phyloP scores from a whole-genome alignment of 2,888 invertebrate species.

The Ischnus inquisitorius region DNA sequence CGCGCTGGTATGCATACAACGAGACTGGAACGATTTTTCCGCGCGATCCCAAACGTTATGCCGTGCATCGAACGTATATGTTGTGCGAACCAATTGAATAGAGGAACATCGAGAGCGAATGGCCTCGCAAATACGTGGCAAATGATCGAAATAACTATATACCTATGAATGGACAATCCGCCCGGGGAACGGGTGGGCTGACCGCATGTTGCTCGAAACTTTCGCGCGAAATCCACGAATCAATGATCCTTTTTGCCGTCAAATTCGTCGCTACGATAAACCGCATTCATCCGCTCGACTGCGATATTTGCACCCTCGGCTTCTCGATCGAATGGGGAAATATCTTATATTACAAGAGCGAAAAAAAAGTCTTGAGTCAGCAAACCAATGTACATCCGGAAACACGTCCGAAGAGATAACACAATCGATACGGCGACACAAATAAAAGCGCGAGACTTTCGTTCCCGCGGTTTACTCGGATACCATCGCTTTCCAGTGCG shows the following conservation, averaged over 20 bases:
- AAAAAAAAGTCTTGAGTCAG: too few species aligned
- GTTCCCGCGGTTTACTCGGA: too few species aligned
- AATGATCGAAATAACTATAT: constrained; percentile 12
- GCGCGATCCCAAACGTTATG: constrained; percentile 8
- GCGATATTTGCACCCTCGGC: not conserved
- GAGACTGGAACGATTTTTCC: constrained; percentile 39
- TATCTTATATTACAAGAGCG: not conserved
- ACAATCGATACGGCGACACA: too few species aligned
- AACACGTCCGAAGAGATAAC: too few species aligned
- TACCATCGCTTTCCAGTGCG: too few species aligned
- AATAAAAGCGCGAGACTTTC: too few species aligned
- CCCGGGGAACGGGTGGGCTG: not conserved
- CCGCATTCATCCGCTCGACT: constrained; percentile 3
- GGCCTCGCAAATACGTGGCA: constrained; percentile 14
- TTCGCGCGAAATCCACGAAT: not conserved
- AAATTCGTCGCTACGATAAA: not conserved
- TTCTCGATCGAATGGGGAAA: not conserved
- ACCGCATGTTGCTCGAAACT: constrained; percentile 20
- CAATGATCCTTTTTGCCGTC: not conserved
- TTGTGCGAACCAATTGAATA: constrained; percentile 9
- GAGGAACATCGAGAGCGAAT: constrained; percentile 11
- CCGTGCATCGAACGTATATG: constrained; percentile 25
- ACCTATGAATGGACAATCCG: not conserved
- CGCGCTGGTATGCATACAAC: constrained; percentile 16
- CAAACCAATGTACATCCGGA: too few species aligned